Percentiles rank a stretch among this genome's conserved stretches.
phyloP scores from a whole-genome alignment of 2,797 vertebrate species.

The Sebastes matsubarae region DNA sequence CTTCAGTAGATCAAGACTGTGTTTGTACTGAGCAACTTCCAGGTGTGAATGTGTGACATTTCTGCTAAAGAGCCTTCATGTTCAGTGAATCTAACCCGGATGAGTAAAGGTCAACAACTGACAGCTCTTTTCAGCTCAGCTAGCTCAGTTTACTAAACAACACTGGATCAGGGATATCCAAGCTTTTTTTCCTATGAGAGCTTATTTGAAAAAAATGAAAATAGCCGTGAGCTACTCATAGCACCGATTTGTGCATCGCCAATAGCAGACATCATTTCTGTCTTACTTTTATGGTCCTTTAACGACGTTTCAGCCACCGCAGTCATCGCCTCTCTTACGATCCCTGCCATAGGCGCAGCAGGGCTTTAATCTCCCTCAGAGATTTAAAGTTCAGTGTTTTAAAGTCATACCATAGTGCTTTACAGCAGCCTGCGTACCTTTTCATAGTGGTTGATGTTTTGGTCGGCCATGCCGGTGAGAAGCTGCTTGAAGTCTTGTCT shows the following conservation, averaged over 20 bases:
- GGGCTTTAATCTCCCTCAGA: background rate
- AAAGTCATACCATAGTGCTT: fast-evolving
- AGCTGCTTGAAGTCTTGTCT: constrained; percentile 96
- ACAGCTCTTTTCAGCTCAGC: background rate
- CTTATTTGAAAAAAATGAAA: background rate
- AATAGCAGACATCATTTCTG: no score
- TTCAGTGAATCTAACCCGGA: background rate
- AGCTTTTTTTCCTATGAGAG: background rate
- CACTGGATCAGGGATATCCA: background rate
- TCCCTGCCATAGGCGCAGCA: no score
- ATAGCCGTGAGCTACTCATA: background rate
- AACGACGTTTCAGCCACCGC: no score
- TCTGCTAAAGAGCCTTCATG: background rate
- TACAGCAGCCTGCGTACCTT: constrained; percentile 81
- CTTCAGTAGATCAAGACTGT: background rate
- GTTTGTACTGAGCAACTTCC: background rate
- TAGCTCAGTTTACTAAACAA: background rate
- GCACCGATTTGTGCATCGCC: no score
- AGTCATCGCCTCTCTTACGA: no score
- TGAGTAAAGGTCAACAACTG: background rate
- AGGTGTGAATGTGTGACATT: background rate
- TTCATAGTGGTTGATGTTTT: constrained; percentile 95
- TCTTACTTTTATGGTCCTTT: no score
- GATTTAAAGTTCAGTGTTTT: background rate
- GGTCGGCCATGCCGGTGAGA: constrained; percentile 94